These are phyloP conservation scores for Limanda limanda DNA, from an alignment of 2,113 vertebrate species.

Conservation along the genomic window DNA sequence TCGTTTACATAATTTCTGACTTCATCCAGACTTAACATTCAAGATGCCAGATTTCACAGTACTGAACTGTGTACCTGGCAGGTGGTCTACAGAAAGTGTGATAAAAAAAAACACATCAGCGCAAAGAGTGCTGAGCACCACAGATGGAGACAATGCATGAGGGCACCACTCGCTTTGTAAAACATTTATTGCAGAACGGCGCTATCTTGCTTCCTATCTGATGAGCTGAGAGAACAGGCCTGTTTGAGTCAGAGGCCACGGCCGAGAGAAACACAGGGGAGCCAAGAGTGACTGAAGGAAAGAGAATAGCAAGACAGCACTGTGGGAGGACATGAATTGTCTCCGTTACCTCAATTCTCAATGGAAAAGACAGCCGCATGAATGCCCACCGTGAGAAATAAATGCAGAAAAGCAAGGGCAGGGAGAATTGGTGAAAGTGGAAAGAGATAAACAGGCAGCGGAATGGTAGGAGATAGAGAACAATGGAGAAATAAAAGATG, in stretches of 20 bases:
- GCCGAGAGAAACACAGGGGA: slow-evolving; percentile 15
- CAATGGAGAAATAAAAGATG: slow-evolving; percentile 37
- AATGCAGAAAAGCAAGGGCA: slow-evolving; percentile 23
- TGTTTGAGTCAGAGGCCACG: slow-evolving; percentile 37
- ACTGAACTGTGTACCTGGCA: slow-evolving; percentile 10
- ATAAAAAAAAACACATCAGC: neutral
- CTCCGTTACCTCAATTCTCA: slow-evolving; percentile 22
- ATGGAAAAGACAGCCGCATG: slow-evolving; percentile 2
- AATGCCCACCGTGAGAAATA: slow-evolving; percentile 16
- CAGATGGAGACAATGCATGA: slow-evolving; percentile 42
- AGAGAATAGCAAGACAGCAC: slow-evolving; percentile 1
- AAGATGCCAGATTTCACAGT: neutral
- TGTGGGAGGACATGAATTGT: slow-evolving; percentile 25
- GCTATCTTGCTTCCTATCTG: slow-evolving; percentile 24
- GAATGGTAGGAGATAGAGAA: slow-evolving; percentile 32
- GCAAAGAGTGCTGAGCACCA: slow-evolving; percentile 8
- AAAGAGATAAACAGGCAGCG: slow-evolving; percentile 26
- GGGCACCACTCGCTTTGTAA: slow-evolving; percentile 35
- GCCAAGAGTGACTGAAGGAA: slow-evolving; percentile 18
- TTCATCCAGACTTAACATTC: neutral
- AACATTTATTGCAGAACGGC: slow-evolving; percentile 48
- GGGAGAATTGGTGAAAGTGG: slow-evolving; percentile 1
- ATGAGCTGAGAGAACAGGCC: slow-evolving; percentile 22
- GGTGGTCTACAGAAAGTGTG: neutral
- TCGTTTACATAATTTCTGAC: neutral